These are phyloP conservation scores for Orcinus orca DNA, from an alignment of 2,113 vertebrate genomes.

Conservation along the genomic window DNA sequence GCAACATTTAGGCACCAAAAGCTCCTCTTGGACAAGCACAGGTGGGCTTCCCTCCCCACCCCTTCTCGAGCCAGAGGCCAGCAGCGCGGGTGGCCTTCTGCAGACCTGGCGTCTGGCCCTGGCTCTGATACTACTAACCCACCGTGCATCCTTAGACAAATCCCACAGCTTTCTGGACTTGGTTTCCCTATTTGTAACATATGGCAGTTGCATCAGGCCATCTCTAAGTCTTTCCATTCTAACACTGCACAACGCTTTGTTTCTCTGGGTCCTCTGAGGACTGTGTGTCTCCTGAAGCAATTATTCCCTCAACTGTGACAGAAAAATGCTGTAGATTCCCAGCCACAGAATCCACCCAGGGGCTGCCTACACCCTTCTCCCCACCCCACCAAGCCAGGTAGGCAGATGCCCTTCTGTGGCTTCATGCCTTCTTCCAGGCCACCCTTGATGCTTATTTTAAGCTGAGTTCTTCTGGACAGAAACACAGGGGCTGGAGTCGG, in stretches of 20 bases:
- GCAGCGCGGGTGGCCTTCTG: background rate
- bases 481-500: background rate
- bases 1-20: background rate
- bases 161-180: background rate
- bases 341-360: background rate
- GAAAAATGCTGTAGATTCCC: background rate
- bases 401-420: background rate
- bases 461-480: background rate
- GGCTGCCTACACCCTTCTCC: background rate
- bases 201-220: background rate
- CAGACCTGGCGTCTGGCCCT: background rate
- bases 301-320: background rate
- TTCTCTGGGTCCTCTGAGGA: background rate
- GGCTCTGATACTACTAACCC: background rate
- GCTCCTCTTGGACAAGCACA: background rate
- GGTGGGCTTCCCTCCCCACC: too few relatives aligned
- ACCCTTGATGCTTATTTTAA: conserved; percentile 25
- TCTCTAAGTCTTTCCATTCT: background rate
- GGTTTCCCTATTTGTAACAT: background rate
- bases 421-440: background rate
- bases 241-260: background rate
- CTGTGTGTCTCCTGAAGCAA: background rate
- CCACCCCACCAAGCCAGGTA: background rate
- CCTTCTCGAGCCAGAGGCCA: background rate
- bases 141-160: background rate